Percentiles rank a stretch among this genome's conserved stretches.
Conservation (phyloP, 2,888 invertebrate species). For the Amblyjoppa proteus region DNA sequence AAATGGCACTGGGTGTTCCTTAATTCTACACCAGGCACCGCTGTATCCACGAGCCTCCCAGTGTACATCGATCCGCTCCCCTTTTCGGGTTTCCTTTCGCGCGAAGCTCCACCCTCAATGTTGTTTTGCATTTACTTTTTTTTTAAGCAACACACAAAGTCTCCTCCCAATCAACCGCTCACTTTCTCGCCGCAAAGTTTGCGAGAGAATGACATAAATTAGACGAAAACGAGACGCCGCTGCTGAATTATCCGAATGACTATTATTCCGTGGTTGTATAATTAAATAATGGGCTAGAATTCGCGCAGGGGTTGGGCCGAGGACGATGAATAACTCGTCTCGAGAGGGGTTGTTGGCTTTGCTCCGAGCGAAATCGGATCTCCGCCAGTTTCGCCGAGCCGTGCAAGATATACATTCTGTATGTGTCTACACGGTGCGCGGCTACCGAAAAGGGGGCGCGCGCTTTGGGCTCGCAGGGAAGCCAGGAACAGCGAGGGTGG, state of each 20-base stretch:
- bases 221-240: background rate
- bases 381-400: conserved; percentile 39
- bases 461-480: conserved; percentile 22
- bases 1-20: background rate
- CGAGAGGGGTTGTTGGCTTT: conserved; percentile 26
- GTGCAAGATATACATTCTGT: conserved; percentile 14
- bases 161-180: background rate
- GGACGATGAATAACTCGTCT: conserved; percentile 39
- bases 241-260: conserved; percentile 12
- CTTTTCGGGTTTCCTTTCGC: background rate
- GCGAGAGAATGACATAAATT: conserved; percentile 2
- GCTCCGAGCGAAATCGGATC: conserved; percentile 49
- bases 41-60: background rate
- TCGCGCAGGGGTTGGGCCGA: conserved; percentile 9
- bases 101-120: background rate
- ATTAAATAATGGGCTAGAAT: conserved; percentile 40
- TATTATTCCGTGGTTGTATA: conserved; percentile 21
- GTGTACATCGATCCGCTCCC: background rate
- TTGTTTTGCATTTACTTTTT: background rate
- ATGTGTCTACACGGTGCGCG: conserved; percentile 2
- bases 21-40: background rate
- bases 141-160: background rate
- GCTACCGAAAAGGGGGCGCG: conserved; percentile 39
- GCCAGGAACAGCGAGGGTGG: conserved; percentile 45
- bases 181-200: background rate